phyloP scores from a whole-genome alignment of 1,140 invertebrate species.

The Drosophila dunni region DNA sequence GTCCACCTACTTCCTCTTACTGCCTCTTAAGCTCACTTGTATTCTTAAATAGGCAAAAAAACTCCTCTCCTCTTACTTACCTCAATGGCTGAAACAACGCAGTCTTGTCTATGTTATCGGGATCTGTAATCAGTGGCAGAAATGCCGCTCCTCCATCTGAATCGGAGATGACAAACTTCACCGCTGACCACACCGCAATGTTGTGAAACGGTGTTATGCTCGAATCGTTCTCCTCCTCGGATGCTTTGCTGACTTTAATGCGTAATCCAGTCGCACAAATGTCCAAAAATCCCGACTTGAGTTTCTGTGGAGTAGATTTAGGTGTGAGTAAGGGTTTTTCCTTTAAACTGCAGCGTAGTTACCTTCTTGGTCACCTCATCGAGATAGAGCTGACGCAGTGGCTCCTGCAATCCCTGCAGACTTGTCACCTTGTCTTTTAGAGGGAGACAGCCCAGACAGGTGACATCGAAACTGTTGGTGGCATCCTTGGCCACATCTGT shows the following conservation, averaged over 20 bases:
- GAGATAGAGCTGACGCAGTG: constrained; percentile 92
- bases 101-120: constrained; percentile 90
- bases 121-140: constrained; percentile 93
- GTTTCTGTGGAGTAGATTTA: constrained; percentile 42
- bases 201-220: constrained; percentile 93
- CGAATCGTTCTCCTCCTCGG: constrained; percentile 48
- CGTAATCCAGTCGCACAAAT: constrained; percentile 89
- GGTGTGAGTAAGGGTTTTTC: too few relatives aligned
- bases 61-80: constrained; percentile 29
- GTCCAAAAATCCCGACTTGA: constrained; percentile 87
- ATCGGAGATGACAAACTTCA: constrained; percentile 89
- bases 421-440: constrained; percentile 92
- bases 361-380: constrained; percentile 72
- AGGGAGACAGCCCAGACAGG: constrained; percentile 92
- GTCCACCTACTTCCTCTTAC: too few relatives aligned
- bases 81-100: constrained; percentile 87
- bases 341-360: neutral
- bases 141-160: constrained; percentile 88
- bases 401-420: constrained; percentile 92
- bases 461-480: constrained; percentile 88
- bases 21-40: too few relatives aligned
- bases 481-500: constrained; percentile 90
- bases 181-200: constrained; percentile 95
- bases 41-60: too few relatives aligned
- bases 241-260: constrained; percentile 82